phyloP scores from a whole-genome alignment of 2,888 invertebrate species.

The Agrochola lota region DNA sequence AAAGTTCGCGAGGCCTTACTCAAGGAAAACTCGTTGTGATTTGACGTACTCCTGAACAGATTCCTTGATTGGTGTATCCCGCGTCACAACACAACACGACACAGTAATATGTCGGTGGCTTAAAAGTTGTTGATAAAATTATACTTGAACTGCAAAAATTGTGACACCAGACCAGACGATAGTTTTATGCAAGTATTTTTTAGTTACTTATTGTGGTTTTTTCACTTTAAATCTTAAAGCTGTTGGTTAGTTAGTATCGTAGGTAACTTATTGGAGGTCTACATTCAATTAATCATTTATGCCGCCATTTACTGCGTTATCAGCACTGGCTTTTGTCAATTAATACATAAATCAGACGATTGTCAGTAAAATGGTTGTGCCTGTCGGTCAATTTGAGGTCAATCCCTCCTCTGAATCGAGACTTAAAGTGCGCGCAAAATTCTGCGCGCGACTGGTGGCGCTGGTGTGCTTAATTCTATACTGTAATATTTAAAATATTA shows the following conservation, averaged over 20 bases:
- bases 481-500: too few species aligned
- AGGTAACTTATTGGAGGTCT: neutral
- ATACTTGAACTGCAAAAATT: neutral
- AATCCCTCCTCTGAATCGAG: conserved; percentile 9
- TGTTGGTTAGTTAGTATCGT: neutral
- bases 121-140: neutral
- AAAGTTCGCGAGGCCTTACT: too few species aligned
- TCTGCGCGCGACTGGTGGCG: too few species aligned
- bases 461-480: too few species aligned
- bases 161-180: too few species aligned
- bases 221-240: neutral
- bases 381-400: neutral
- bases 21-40: too few species aligned
- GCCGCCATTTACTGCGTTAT: neutral
- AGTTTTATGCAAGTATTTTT: too few species aligned
- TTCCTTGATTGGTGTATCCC: too few species aligned
- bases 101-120: too few species aligned
- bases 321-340: neutral
- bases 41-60: too few species aligned
- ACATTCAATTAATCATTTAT: neutral
- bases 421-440: too few species aligned
- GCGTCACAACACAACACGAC: too few species aligned
- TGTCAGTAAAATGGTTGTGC: conserved; percentile 3
- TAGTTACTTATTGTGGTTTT: neutral
- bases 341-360: conserved; percentile 7